These are phyloP conservation scores for Aleiodes leptofemur DNA, from an alignment of 2,888 invertebrate species.

Conservation along the genomic window DNA sequence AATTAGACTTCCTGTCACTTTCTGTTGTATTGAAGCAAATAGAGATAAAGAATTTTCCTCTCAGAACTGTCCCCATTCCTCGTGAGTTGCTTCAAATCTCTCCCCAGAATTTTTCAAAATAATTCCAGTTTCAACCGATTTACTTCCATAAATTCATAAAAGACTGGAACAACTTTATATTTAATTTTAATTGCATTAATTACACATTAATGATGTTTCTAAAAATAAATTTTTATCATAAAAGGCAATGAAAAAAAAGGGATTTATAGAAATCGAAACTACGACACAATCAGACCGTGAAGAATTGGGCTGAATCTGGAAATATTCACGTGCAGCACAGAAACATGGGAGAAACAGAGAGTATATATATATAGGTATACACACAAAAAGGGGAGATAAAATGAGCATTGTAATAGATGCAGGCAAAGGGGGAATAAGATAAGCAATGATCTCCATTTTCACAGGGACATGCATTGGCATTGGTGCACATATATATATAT, in stretches of 20 bases:
- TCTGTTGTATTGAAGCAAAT: too few species aligned
- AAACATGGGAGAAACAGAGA: not conserved
- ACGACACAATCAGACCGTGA: conserved; percentile 7
- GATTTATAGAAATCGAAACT: conserved; percentile 30
- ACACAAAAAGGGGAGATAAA: too few species aligned
- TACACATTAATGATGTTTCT: not conserved
- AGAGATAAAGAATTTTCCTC: too few species aligned
- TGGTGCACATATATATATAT: not conserved
- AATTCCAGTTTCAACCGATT: too few species aligned
- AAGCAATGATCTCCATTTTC: conserved; percentile 1
- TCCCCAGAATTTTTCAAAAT: too few species aligned
- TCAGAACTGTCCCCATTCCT: too few species aligned
- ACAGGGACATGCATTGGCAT: conserved; percentile 13
- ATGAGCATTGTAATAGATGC: not conserved
- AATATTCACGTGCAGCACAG: not conserved
- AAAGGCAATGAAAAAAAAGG: conserved; percentile 20
- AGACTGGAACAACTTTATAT: not conserved
- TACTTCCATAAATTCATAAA: too few species aligned
- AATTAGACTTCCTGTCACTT: too few species aligned
- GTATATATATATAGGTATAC: too few species aligned
- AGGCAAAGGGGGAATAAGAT: not conserved
- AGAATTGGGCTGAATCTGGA: not conserved
- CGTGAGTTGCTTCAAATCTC: too few species aligned
- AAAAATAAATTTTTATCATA: not conserved
- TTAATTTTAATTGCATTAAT: not conserved